These are phyloP conservation scores for Drosophila picticornis DNA, from an alignment of 2,888 invertebrate genomes.

Conservation along the genomic window DNA sequence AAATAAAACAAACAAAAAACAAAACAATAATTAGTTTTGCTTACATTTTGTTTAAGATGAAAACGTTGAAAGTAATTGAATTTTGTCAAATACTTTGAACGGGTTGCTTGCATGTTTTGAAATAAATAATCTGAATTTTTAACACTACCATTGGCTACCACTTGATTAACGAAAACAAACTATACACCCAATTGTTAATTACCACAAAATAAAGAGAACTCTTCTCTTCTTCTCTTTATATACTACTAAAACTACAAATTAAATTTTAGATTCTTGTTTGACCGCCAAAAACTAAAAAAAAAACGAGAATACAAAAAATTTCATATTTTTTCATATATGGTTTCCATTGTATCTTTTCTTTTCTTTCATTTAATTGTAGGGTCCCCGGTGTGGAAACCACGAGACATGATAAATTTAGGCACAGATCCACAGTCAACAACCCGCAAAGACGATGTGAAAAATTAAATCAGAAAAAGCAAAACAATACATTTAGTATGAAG, in stretches of 20 bases:
- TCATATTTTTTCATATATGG: constrained; percentile 85
- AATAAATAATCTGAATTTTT: constrained; percentile 23
- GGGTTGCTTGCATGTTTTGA: constrained; percentile 57
- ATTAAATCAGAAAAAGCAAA: constrained; percentile 81
- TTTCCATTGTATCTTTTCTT: constrained; percentile 85
- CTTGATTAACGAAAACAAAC: constrained; percentile 9
- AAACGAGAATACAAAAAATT: constrained; percentile 49
- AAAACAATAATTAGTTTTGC: constrained; percentile 60
- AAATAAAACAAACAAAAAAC: constrained; percentile 21
- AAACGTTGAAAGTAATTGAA: constrained; percentile 35
- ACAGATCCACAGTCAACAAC: constrained; percentile 86
- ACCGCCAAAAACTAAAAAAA: constrained; percentile 8
- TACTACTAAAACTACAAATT: constrained; percentile 44
- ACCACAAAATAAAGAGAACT: constrained; percentile 24
- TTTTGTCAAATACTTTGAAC: constrained; percentile 20
- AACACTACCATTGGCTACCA: constrained; percentile 42
- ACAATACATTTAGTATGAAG: constrained; percentile 55
- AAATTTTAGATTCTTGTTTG: constrained; percentile 47
- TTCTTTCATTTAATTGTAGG: constrained; percentile 90
- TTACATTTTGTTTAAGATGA: constrained; percentile 59
- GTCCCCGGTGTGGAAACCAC: constrained; percentile 99
- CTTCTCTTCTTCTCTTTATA: constrained; percentile 50
- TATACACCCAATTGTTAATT: constrained; percentile 41
- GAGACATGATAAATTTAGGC: constrained; percentile 91
- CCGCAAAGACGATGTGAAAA: constrained; percentile 86